phyloP scores from a whole-genome alignment of 2,797 vertebrate species.

The Enteromius viviparus region DNA sequence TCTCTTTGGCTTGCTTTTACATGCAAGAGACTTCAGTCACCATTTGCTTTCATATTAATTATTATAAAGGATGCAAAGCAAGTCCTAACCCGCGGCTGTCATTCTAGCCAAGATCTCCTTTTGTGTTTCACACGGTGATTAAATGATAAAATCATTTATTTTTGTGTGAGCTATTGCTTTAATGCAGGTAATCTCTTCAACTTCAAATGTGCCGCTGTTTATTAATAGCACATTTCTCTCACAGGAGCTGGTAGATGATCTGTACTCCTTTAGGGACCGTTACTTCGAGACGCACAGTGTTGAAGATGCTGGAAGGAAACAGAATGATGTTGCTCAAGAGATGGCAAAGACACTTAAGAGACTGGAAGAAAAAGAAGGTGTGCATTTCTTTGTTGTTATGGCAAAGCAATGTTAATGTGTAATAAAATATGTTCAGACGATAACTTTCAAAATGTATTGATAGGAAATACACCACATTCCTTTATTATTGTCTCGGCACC shows the following conservation, averaged over 20 bases:
- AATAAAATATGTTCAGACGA: background rate
- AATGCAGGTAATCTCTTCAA: background rate
- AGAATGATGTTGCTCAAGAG: conserved; percentile 78
- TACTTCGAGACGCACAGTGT: conserved; percentile 87
- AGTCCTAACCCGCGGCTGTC: background rate
- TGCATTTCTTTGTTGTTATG: background rate
- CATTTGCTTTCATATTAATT: background rate
- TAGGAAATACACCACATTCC: background rate
- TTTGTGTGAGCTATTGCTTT: background rate
- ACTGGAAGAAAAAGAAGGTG: conserved; percentile 83
- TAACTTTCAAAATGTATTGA: too few relatives aligned
- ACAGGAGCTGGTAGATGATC: conserved; percentile 85
- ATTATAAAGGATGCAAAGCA: background rate
- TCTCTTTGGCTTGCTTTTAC: background rate
- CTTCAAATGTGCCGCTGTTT: background rate
- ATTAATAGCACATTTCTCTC: background rate
- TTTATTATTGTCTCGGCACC: background rate
- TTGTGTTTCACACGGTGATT: background rate
- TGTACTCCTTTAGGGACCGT: conserved; percentile 85
- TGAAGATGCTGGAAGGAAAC: conserved; percentile 83
- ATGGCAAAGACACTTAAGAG: conserved; percentile 78
- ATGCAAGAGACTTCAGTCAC: background rate
- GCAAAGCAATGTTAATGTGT: background rate
- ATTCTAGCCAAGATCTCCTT: background rate
- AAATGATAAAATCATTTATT: background rate